Percentiles rank a stretch among this genome's conserved stretches.
These are phyloP conservation scores for Oscheius sp. DNA, from an alignment of 1,140 invertebrate genomes.

Conservation along the genomic window DNA sequence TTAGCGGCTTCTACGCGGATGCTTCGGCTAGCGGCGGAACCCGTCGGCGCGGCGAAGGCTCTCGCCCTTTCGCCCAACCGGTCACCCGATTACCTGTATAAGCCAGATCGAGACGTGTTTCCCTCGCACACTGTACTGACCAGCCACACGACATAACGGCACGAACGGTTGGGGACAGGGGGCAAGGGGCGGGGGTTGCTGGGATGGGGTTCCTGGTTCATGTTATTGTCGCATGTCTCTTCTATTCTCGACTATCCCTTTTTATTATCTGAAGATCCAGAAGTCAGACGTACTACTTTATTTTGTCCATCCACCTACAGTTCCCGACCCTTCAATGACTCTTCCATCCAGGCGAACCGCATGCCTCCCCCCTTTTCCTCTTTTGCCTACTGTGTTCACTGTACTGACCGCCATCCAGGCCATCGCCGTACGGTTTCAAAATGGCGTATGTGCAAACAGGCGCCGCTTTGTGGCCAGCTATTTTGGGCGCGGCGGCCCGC, in stretches of 20 bases:
- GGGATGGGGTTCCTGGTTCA: background rate
- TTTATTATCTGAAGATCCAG: too few relatives aligned
- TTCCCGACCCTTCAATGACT: too few relatives aligned
- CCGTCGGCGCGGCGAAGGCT: background rate
- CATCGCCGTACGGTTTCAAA: slow-evolving; percentile 3
- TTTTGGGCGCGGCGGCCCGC: background rate
- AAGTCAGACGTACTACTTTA: too few relatives aligned
- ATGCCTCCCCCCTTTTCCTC: too few relatives aligned
- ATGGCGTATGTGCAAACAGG: background rate
- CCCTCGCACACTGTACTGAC: background rate
- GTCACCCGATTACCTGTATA: slow-evolving; percentile 6
- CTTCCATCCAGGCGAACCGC: too few relatives aligned
- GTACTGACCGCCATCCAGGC: too few relatives aligned
- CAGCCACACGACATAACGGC: background rate
- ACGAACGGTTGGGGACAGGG: background rate
- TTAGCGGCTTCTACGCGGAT: slow-evolving; percentile 7
- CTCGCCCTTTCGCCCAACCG: slow-evolving; percentile 7
- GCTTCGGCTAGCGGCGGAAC: background rate
- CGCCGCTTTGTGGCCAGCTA: background rate
- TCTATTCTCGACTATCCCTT: background rate
- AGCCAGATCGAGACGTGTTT: background rate
- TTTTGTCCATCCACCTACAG: too few relatives aligned
- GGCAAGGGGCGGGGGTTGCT: background rate
- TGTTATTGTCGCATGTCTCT: background rate
- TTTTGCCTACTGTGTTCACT: too few relatives aligned